Percentiles rank a stretch among this genome's conserved stretches.
These are phyloP conservation scores for Platyrinchus mystaceus DNA, from an alignment of 2,797 vertebrate species.

Conservation along the genomic window DNA sequence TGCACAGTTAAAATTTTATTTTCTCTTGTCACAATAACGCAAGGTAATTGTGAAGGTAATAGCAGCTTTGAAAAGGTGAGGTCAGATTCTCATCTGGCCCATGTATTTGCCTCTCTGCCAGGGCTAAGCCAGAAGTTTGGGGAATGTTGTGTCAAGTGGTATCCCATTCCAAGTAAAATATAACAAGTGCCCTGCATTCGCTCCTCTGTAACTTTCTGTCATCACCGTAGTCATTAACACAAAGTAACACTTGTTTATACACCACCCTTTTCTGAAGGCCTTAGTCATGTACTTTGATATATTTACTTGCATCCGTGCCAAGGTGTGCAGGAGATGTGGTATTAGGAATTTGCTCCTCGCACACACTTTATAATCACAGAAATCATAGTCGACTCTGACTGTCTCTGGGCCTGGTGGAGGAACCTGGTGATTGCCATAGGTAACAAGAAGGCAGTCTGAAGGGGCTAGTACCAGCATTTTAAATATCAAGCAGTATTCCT, in stretches of 20 bases:
- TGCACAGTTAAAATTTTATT: constrained; percentile 14
- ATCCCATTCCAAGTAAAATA: constrained; percentile 60
- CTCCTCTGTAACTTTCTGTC: constrained; percentile 40
- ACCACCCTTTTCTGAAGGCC: background rate
- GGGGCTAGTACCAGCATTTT: background rate
- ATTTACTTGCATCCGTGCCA: background rate
- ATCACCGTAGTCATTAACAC: constrained; percentile 30
- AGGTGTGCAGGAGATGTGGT: background rate
- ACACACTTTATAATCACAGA: background rate
- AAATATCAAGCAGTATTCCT: background rate
- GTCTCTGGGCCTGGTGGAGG: background rate
- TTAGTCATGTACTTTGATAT: background rate
- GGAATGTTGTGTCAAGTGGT: background rate
- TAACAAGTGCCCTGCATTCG: background rate
- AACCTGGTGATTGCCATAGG: background rate
- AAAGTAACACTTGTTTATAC: constrained; percentile 38
- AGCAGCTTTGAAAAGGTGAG: constrained; percentile 35
- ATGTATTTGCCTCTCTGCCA: background rate
- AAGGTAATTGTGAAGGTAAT: constrained; percentile 14
- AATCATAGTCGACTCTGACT: background rate
- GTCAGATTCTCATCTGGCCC: constrained; percentile 23
- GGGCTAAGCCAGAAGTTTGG: background rate
- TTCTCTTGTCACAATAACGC: constrained; percentile 29
- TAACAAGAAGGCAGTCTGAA: background rate
- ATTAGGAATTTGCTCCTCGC: background rate